A percentile compares a stretch with the other conserved stretches of the same genome.
phyloP scores from a whole-genome alignment of 2,888 invertebrate genomes.

The Steinernema hermaphroditum region DNA sequence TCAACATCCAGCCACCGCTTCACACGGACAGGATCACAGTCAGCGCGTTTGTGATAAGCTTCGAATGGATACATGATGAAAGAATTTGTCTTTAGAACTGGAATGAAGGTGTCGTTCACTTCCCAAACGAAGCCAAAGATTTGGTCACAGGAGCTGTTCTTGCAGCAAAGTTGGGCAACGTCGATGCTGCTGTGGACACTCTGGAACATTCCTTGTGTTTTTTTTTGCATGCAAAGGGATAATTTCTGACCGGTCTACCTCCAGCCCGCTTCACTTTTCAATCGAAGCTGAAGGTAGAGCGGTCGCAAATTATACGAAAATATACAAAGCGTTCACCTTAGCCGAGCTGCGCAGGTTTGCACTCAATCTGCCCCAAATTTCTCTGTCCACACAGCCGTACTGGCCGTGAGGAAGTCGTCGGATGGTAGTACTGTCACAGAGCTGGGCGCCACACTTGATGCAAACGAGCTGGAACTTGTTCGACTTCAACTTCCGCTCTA shows the following conservation, averaged over 20 bases:
- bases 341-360: not conserved
- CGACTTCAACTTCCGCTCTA: not conserved
- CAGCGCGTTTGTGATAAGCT: not conserved
- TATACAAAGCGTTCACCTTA: too few relatives aligned
- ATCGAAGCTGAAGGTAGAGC: too few relatives aligned
- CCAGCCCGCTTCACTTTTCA: too few relatives aligned
- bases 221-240: not conserved
- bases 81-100: not conserved
- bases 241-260: not conserved
- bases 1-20: constrained; percentile 8
- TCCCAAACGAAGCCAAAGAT: not conserved
- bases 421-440: constrained; percentile 9
- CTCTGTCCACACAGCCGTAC: too few relatives aligned
- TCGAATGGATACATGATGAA: constrained; percentile 4
- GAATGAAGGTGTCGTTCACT: too few relatives aligned
- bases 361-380: not conserved
- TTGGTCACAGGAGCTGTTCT: not conserved
- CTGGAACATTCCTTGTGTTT: not conserved
- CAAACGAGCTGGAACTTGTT: constrained; percentile 6
- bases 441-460: not conserved
- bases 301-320: too few relatives aligned
- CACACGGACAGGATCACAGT: not conserved
- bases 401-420: too few relatives aligned
- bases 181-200: constrained; percentile 2
- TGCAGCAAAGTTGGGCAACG: too few relatives aligned